Evolutionary conservation across 2,888 invertebrate genomes (phyloP), one percentile per base, ranked within the genome.

Genomic region (Hybos culiciformis): DNA sequence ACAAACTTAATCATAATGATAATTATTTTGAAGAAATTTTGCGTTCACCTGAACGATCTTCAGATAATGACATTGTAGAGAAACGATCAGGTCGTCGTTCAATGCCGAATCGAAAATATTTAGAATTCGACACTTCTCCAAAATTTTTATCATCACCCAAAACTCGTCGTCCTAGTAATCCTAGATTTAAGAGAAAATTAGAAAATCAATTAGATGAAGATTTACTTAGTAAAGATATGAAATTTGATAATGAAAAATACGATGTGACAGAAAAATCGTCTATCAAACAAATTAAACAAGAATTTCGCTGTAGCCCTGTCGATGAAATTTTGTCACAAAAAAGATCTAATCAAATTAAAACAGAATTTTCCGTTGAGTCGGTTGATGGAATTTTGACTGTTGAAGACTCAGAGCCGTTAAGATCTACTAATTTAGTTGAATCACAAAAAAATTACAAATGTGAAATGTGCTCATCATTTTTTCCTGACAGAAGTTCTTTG

Each of bases 401-500:
- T n/a, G 54, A 53, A 1, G 49, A 49, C n/a, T 58, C 51, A 31
- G 48, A 53, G 36, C 49, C 51, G 8, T 52, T 49, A 4, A 52
- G 53, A 1, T 53, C 55, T 20, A 50, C 52, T 9, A 57, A 48
- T 33, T 37, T n/a, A 29, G 6, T 29, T 12, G n/a, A 29, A 29
- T 53, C 56, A n/a, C 52, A 53, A 7, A 60, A 61, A 50, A 77
- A 78, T 34, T 83, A 75, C 64, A 79, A 78, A 51, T 87, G 87
- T 59, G 85, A 85, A 62, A 85, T 87, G 82, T 87, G 87, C 61
- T 74, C 80, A 42, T 74, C 78, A 38, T 75, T 79, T 52, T 87
- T 87, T 63, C 69, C 76, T 9, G 78, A 80, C 49, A 75, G 83
- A 40, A 78, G 80, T 40, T 82, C 83, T 50, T 63, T 81, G 34